Base-by-base conservation (phyloP, 2,797 vertebrate genomes). In the Sebastes melanostomus region DNA sequence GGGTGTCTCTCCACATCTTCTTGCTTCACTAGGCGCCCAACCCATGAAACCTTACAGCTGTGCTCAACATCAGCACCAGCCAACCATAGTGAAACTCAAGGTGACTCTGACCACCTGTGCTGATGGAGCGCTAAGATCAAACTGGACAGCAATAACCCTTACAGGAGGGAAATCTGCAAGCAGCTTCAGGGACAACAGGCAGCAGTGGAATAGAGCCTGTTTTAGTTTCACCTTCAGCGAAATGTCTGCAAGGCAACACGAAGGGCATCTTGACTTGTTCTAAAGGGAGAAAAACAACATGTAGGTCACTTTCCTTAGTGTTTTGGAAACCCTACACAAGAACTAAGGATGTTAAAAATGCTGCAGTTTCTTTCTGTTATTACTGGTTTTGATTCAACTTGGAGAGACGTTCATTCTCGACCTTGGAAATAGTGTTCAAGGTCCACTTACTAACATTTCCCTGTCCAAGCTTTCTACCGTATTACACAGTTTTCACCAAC, bases 21-120 rank as follows among this genome's bases (percentile, higher is more conserved):
- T 69, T n/a, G n/a, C 76, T 60, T 72, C 67, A 78, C 65, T 55
- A 22, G 67, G 25, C 67, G 27, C 70, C 87, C 75, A 80, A 50
- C 69, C 38, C 14, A 20, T 54, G 60, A 2, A 60, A 38, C 80
- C 34, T 36, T 68, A 75, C 78, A 83, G 81, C 84, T 84, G 79
- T 58, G 67, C 79, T 70, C 56, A 2, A 61, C 50, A 69, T 75
- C 6, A 5, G 56, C 32, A 42, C 30, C 74, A 81, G 70, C 38
- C 29, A 29, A 61, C 50, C 60, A 62, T 42, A 20, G 42, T 36
- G 68, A 70, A 83, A 65, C 73, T 83, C 74, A 3, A 27, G 73
- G 55, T 70, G 86, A 89, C 84, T 82, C 68, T 60, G 62, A 52
- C 75, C 84, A 83, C 73, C 84, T 83, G 83, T 76, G 74, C 81